Base-by-base conservation (phyloP, 1,140 invertebrate species). In the Neotoxoptera formosana region DNA sequence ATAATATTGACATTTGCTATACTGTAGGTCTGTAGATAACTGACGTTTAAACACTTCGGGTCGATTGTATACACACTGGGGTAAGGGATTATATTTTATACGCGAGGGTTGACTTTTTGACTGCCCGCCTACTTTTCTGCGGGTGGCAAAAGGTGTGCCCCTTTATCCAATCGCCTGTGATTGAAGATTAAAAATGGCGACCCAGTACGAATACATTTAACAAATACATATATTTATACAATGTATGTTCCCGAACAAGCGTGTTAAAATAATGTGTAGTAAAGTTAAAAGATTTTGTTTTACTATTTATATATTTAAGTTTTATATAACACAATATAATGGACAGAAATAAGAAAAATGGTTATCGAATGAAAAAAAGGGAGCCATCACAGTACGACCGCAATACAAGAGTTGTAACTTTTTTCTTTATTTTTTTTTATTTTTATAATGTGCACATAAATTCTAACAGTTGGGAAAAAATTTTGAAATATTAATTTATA, bases 91-190 rank as follows among this genome's bases (percentile, higher is more conserved):
- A 90, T 90, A 90, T 90, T 60, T 84, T 93, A 93, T 45, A 83
- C 51, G 23, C 56, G 91, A 93, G 91, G 91, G 91, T 93, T 93
- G 91, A 93, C 91, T 93, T 93, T 93, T 93, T 45, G 91, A 93
- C 91, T 93, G 91, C 91, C 91, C 91, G 91, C 91, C 91, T 93
- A 93, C 91, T 93, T 93, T 92, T 60, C 91, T 93, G 91, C 91
- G 91, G 91, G 91, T 93, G 91, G 91, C 91, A n/a, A 84, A 93
- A 93, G 81, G 91, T 93, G 48, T 90, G 91, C 41, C 91, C 51
- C 47, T 56, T 86, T 93, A 93, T 93, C 91, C 91, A 93, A 93
- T 93, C 67, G 91, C 21, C 25, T 86, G 91, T 93, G 45, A 93
- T 93, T 93, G 47, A 21, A 53, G 91, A 93, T 86, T 93, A 86